Evolutionary conservation across 2,797 vertebrate species (phyloP).

Genomic region (Pseudotriccus pelzelni): DNA sequence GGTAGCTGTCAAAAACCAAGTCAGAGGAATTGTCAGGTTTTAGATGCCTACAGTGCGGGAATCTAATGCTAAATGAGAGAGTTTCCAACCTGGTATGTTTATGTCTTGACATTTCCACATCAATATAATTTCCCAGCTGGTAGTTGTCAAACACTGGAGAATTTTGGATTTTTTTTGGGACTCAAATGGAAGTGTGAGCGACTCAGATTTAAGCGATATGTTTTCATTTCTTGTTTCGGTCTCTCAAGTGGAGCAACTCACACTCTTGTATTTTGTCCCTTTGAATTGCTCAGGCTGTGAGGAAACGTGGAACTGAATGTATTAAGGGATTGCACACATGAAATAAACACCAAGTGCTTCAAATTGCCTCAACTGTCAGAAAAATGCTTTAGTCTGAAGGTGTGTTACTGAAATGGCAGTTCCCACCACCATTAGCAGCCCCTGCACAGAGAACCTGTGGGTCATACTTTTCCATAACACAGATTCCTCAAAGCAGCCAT

Average conservation of each 20-base stretch:
- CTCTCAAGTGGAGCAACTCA: neutral
- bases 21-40: neutral
- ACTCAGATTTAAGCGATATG: neutral
- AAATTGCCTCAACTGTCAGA: neutral
- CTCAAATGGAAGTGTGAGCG: neutral
- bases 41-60: neutral
- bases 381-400: neutral
- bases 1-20: neutral
- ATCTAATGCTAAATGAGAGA: neutral
- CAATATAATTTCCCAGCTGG: constrained; percentile 38
- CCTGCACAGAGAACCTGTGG: neutral
- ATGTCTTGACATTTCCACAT: constrained; percentile 28
- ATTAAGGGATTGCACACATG: neutral
- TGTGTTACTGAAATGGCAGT: neutral
- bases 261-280: neutral
- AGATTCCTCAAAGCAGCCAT: neutral
- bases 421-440: neutral
- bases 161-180: neutral
- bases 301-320: neutral
- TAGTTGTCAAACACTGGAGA: neutral
- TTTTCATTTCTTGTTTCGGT: neutral
- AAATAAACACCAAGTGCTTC: neutral
- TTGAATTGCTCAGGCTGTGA: neutral
- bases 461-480: neutral
- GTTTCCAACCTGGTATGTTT: constrained; percentile 30